phyloP scores from a whole-genome alignment of 2,113 vertebrate genomes.

The Tenebrosternarchus preto region DNA sequence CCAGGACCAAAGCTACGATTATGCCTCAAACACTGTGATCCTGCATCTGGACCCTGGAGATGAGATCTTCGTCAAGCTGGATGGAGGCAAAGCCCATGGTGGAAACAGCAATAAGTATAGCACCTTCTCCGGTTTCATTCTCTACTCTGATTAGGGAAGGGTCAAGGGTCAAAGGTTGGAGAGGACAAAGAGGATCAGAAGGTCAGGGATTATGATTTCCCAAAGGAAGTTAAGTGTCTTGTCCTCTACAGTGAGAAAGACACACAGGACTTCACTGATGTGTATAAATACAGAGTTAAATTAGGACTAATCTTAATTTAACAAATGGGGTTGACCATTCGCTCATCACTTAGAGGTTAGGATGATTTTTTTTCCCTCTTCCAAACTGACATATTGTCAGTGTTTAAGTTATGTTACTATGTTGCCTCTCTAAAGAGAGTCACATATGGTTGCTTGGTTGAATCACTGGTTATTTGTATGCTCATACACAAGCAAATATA shows the following conservation, averaged over 20 bases:
- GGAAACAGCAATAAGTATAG: conserved; percentile 99
- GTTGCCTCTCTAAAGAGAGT: background rate
- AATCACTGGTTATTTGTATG: background rate
- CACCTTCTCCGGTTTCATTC: conserved; percentile 98
- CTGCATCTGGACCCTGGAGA: conserved; percentile 94
- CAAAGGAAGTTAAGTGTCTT: conserved; percentile 2
- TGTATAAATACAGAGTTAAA: background rate
- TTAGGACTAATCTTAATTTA: background rate
- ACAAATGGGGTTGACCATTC: background rate
- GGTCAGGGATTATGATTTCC: conserved; percentile 14
- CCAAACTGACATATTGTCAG: background rate
- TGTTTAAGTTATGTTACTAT: background rate
- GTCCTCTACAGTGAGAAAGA: background rate
- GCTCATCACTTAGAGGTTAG: background rate
- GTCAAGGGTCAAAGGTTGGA: background rate
- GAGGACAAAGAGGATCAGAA: conserved; percentile 6
- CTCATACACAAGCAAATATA: background rate
- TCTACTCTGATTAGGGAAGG: conserved; percentile 91
- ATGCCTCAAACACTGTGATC: conserved; percentile 97
- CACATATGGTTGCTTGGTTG: background rate
- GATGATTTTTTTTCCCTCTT: background rate
- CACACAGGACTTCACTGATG: background rate
- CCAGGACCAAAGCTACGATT: conserved; percentile 97
- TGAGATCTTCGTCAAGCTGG: conserved; percentile 95
- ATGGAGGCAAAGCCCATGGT: conserved; percentile 94